Conservation (phyloP, 2,113 vertebrate genomes). For the Microcebus ravelobensis region DNA sequence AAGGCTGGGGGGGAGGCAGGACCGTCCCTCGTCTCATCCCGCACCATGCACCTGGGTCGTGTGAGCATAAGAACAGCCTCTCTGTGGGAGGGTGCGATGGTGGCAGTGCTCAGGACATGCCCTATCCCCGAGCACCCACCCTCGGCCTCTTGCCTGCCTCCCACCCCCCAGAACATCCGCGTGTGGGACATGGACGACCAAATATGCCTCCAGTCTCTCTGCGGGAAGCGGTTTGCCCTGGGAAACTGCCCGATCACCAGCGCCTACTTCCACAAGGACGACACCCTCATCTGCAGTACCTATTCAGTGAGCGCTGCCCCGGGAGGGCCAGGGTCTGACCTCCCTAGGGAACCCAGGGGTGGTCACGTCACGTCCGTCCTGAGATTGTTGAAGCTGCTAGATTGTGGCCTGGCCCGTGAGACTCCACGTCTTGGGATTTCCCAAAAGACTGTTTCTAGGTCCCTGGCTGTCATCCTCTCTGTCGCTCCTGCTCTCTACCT, state of each 20-base stretch:
- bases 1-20: too few species aligned
- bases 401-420: background rate
- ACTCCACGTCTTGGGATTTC: background rate
- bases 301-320: constrained; percentile 45
- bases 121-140: background rate
- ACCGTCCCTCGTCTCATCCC: background rate
- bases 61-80: background rate
- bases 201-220: constrained; percentile 71
- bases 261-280: background rate
- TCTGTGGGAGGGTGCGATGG: background rate
- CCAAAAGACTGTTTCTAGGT: background rate
- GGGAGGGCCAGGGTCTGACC: background rate
- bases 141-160: background rate
- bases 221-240: constrained; percentile 52
- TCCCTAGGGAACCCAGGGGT: background rate
- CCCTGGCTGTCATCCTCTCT: background rate
- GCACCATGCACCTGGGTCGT: background rate
- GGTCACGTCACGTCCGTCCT: background rate
- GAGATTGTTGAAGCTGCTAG: background rate
- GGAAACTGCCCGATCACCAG: constrained; percentile 73
- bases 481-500: background rate
- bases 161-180: constrained; percentile 54
- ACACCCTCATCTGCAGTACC: constrained; percentile 65
- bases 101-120: background rate
- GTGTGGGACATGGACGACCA: constrained; percentile 73